Conservation (phyloP, 1,140 invertebrate species). For the Ooceraea biroi region DNA sequence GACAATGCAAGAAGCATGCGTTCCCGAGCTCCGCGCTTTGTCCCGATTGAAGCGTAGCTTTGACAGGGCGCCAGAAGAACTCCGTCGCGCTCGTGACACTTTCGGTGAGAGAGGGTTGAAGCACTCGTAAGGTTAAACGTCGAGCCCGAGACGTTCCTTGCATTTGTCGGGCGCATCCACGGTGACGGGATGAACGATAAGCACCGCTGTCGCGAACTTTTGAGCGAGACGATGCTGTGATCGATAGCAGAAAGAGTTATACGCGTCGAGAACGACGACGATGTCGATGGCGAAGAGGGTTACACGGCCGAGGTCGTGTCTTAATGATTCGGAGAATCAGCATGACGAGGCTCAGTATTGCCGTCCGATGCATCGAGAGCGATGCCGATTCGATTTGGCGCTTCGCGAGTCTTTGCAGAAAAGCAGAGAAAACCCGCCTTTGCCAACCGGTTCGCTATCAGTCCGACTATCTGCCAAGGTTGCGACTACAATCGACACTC, state of each 20-base stretch:
- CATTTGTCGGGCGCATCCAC: conserved; percentile 57
- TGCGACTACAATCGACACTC: background rate
- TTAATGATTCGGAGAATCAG: conserved; percentile 72
- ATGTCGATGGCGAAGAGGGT: conserved; percentile 55
- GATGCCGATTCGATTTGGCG: conserved; percentile 27
- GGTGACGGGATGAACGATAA: conserved; percentile 61
- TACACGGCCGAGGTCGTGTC: conserved; percentile 60
- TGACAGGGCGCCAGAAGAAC: conserved; percentile 49
- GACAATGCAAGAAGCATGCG: conserved; percentile 19
- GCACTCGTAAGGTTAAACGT: conserved; percentile 56
- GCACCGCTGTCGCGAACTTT: conserved; percentile 52
- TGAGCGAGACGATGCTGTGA: conserved; percentile 60
- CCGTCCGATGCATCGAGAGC: conserved; percentile 27
- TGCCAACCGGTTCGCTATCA: background rate
- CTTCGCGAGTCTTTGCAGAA: background rate
- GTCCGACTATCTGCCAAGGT: background rate
- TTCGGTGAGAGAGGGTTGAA: conserved; percentile 40
- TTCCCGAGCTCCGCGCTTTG: conserved; percentile 2
- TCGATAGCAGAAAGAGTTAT: conserved; percentile 67
- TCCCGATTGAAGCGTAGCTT: conserved; percentile 41
- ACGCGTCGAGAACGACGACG: conserved; percentile 25
- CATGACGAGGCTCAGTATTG: conserved; percentile 44
- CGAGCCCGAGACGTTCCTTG: conserved; percentile 37
- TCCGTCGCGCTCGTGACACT: conserved; percentile 41
- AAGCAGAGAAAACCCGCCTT: background rate